phyloP scores from a whole-genome alignment of 2,888 invertebrate species.

The Hydroisotoma schaefferi region DNA sequence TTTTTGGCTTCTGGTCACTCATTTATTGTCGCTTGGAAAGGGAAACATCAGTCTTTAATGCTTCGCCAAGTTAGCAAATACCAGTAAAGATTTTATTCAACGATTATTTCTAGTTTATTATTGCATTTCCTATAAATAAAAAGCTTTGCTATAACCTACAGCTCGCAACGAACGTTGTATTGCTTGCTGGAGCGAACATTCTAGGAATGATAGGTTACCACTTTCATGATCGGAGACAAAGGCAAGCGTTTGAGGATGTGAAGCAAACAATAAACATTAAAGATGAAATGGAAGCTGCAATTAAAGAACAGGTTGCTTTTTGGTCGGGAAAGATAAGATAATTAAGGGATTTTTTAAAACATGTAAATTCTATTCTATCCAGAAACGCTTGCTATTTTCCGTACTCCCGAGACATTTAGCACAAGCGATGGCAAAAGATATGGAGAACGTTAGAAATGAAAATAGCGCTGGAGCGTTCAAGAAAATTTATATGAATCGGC shows the following conservation, averaged over 20 bases:
- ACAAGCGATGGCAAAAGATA: slow-evolving; percentile 55
- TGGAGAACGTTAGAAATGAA: slow-evolving; percentile 49
- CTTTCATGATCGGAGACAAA: slow-evolving; percentile 13
- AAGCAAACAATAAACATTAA: slow-evolving; percentile 9
- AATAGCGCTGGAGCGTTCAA: slow-evolving; percentile 52
- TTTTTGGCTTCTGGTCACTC: background rate
- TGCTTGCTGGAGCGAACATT: slow-evolving; percentile 3
- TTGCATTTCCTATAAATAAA: no score
- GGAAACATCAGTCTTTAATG: background rate
- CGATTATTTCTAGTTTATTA: background rate
- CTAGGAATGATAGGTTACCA: slow-evolving; percentile 8
- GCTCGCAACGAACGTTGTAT: background rate
- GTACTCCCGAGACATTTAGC: slow-evolving; percentile 56
- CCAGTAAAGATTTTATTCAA: background rate
- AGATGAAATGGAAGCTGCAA: slow-evolving; percentile 8
- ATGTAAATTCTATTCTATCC: slow-evolving; percentile 12
- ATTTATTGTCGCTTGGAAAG: background rate
- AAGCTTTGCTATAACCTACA: background rate
- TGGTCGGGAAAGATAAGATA: no score
- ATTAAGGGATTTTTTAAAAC: background rate
- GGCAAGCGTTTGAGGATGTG: slow-evolving; percentile 10
- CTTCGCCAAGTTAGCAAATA: background rate
- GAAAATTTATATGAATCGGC: slow-evolving; percentile 54
- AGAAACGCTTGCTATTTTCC: slow-evolving; percentile 56
- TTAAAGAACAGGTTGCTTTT: slow-evolving; percentile 19